Conservation (phyloP, 1,140 invertebrate species). For the Acromyrmex echinatior region DNA sequence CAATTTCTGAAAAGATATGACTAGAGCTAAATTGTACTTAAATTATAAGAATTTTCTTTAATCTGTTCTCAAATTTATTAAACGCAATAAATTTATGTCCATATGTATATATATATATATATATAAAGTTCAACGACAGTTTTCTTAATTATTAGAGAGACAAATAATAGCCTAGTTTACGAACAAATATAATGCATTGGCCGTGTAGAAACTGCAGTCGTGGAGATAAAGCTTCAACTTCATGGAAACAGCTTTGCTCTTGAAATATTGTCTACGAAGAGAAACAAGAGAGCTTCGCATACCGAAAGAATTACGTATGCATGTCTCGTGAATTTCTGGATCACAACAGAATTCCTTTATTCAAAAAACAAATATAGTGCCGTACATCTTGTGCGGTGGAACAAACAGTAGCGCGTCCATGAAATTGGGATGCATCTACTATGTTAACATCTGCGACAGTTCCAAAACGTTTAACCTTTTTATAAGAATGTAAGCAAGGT, state of each 20-base stretch:
- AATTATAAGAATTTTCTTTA: neutral
- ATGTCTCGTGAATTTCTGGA: slow-evolving; percentile 63
- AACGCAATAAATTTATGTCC: neutral
- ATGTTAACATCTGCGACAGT: slow-evolving; percentile 50
- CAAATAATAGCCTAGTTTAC: slow-evolving; percentile 38
- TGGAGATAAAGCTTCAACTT: slow-evolving; percentile 61
- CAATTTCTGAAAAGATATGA: neutral
- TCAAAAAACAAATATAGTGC: slow-evolving; percentile 60
- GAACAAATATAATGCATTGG: slow-evolving; percentile 43
- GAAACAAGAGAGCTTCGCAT: slow-evolving; percentile 55
- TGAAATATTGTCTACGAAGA: slow-evolving; percentile 65
- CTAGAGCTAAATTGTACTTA: neutral
- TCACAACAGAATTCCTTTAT: slow-evolving; percentile 63
- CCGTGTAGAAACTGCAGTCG: slow-evolving; percentile 13
- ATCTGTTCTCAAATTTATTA: neutral
- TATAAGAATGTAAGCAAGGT: slow-evolving; percentile 12
- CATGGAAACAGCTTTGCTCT: slow-evolving; percentile 56
- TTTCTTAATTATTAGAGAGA: slow-evolving; percentile 32
- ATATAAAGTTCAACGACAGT: neutral
- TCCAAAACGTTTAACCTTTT: slow-evolving; percentile 34
- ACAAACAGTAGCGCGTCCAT: slow-evolving; percentile 34
- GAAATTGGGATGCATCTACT: slow-evolving; percentile 53
- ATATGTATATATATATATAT: too few relatives aligned
- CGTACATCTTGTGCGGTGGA: slow-evolving; percentile 53
- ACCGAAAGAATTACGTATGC: slow-evolving; percentile 60